phyloP scores from a whole-genome alignment of 2,888 invertebrate genomes.

The Rhabditoides inermis region DNA sequence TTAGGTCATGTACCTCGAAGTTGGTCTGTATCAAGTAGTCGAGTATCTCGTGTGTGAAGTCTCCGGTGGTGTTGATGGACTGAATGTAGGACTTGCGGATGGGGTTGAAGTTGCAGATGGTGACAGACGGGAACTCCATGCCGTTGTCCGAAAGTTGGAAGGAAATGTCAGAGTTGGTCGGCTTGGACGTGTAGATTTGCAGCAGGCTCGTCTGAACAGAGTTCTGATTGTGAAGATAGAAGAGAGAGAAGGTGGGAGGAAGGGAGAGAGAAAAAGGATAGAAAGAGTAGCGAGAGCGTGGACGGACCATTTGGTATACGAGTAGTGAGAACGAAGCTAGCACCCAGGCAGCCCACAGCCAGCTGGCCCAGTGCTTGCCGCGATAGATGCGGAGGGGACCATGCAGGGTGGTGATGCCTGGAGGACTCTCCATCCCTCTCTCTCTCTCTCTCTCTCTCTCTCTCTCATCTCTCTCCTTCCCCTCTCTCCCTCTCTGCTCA shows the following conservation, averaged over 20 bases:
- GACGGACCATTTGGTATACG: no score
- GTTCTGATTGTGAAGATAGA: no score
- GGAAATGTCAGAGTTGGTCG: slow-evolving; percentile 3
- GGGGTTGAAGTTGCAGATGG: not conserved
- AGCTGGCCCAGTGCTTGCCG: no score
- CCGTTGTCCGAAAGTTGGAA: not conserved
- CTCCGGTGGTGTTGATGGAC: slow-evolving; percentile 22
- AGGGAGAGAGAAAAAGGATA: no score
- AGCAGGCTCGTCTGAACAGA: no score
- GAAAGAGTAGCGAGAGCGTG: no score
- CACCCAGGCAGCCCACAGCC: no score
- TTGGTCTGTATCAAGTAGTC: slow-evolving; percentile 26
- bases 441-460: not conserved
- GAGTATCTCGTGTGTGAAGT: slow-evolving; percentile 18
- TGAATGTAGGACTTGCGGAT: not conserved
- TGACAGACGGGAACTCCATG: not conserved
- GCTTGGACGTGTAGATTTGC: slow-evolving; percentile 14
- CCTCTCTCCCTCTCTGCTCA: not conserved
- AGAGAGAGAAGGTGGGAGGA: no score
- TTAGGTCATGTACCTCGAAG: no score
- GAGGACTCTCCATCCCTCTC: not conserved
- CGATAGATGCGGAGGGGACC: not conserved
- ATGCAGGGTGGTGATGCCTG: not conserved
- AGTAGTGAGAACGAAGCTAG: no score
- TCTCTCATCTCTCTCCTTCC: slow-evolving; percentile 1